Base-by-base conservation (phyloP, 1,140 invertebrate species). In the Idris sp. region DNA sequence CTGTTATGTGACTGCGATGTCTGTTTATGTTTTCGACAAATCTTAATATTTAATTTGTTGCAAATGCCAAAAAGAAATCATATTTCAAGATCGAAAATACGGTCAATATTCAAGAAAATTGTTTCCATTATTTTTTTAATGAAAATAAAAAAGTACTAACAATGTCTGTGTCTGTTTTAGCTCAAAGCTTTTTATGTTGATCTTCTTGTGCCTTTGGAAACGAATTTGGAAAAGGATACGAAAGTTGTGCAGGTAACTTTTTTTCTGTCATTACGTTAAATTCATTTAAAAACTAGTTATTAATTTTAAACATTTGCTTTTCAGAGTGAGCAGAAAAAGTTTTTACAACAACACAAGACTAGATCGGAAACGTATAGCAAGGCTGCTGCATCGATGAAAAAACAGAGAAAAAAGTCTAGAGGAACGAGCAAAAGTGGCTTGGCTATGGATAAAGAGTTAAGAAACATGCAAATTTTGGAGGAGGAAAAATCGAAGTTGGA, bases 171-270 rank as follows among this genome's bases (percentile, higher is more conserved):
- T 41, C 71, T 74, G 62, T 81, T 83, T 56, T 89, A 97, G 95
- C 84, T 97, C 53, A 96, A 97, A 89, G 96, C 95, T 9, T 97
- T 97, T 85, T 97, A 97, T 88, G 95, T 97, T 15, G 96, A 97
- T 89, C 89, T 97, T 58, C 88, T 97, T 58, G 94, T 96, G 41
- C 96, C 95, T 64, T 87, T 97, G 82, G 96, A 97, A 89, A 95
- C 94, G 38, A 97, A 97, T 88, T 88, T 97, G 79, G 95, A 97
- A 85, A 96, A 97, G 84, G 95, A 97, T 85, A 96, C 94, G 16
- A 96, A 97, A 91, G 94, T 96, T 67, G 94, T 97, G 49, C 95
- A 95, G 91, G 94, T 95, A 88, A 89, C 89, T 56, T 72, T 36
- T n/a, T n/a, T n/a, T n/a, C n/a, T n/a, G n/a, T n/a, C n/a, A n/a